Base-by-base conservation (phyloP, 2,113 vertebrate species). In the Poecile atricapillus region DNA sequence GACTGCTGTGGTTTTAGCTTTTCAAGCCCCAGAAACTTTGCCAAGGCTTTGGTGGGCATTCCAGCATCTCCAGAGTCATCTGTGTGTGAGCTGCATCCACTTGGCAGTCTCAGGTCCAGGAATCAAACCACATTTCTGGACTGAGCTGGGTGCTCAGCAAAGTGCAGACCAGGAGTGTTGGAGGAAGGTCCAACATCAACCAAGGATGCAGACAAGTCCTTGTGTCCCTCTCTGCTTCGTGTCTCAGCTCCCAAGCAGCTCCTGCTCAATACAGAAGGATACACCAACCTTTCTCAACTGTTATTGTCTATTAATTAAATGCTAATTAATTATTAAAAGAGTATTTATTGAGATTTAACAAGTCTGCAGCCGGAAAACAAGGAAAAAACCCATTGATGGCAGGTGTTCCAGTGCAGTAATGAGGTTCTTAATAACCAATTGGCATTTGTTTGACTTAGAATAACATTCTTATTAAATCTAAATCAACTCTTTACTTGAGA, bases 391-490 rank as follows among this genome's bases (percentile, higher is more conserved):
- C 78, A 49, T 82, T n/a, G 25, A 65, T 97, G 95, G 83, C 95
- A 95, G 95, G 88, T 95, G 90, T 95, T 95, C 55, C 84, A 59
- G 81, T 68, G 82, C 24, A 73, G 89, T 97, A 94, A 97, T 97
- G 96, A 97, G 94, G 53, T 97, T 95, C 96, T 97, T 97, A 96
- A 95, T 97, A 96, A 98, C 95, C 97, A 55, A 95, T 93, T 93
- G 97, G 93, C 94, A 97, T 98, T 97, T 97, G 93, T 98, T 98
- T 97, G 97, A 97, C 97, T 98, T 97, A 95, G 96, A 97, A 95
- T 96, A 97, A 89, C 89, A 95, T 97, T 98, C 96, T 96, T 97
- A 96, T 97, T 97, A 97, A 97, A 93, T 83, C 86, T 89, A 95
- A 97, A 97, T 97, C 97, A 97, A 95, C 95, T 90, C 95, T 95